Conservation (phyloP, 2,113 vertebrate species). For the Myxocyprinus asiaticus region DNA sequence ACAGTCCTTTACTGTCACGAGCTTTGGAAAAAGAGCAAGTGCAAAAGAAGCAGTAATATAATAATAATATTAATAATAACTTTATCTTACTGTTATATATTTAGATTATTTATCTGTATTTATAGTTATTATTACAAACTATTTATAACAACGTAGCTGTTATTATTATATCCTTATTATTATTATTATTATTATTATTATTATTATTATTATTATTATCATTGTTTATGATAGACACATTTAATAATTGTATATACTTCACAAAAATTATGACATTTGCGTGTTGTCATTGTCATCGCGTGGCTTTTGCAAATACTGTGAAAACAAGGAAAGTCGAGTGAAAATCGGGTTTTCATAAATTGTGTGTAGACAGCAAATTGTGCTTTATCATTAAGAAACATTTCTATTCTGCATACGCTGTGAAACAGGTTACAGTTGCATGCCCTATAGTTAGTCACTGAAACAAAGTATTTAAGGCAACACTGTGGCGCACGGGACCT, state of each 20-base stretch:
- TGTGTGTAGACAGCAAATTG: not conserved
- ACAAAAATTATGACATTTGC: too few relatives aligned
- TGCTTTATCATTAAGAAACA: not conserved
- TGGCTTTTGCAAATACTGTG: too few relatives aligned
- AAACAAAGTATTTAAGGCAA: not conserved
- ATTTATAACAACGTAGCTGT: too few relatives aligned
- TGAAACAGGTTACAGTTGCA: not conserved
- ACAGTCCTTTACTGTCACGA: conserved; percentile 56
- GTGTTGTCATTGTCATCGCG: not conserved
- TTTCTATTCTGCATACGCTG: too few relatives aligned
- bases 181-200: not conserved
- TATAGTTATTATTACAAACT: too few relatives aligned
- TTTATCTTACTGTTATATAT: not conserved
- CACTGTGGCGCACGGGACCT: conserved; percentile 12
- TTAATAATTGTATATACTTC: too few relatives aligned
- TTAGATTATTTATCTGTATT: too few relatives aligned
- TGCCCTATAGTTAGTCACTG: not conserved
- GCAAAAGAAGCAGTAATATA: not conserved
- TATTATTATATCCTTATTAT: not conserved
- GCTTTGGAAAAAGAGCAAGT: conserved; percentile 40
- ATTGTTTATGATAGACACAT: not conserved
- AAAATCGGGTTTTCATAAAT: not conserved
- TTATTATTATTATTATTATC: not conserved
- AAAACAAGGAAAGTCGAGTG: too few relatives aligned
- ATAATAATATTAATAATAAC: not conserved